Conservation (phyloP, 2,113 vertebrate species). For the Pontoporia blainvillei region DNA sequence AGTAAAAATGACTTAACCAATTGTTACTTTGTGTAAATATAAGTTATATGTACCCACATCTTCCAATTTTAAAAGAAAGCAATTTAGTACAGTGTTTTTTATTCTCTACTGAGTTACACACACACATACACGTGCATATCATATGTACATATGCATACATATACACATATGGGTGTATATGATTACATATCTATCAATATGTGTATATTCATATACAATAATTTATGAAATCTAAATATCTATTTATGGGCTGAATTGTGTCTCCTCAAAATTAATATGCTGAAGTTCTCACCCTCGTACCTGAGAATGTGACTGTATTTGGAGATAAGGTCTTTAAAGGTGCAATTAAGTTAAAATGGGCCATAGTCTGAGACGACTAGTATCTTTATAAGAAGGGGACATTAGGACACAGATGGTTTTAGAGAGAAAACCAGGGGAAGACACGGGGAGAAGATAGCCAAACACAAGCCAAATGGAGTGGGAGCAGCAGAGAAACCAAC, state of each 20-base stretch:
- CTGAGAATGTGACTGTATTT: neutral
- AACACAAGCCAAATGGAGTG: neutral
- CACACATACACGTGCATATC: neutral
- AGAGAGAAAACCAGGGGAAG: neutral
- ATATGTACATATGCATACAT: fast-evolving
- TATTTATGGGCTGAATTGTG: neutral
- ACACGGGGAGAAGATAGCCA: neutral
- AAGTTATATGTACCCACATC: neutral
- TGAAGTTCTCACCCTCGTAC: neutral
- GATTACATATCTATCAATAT: neutral
- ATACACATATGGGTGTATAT: neutral
- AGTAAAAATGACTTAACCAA: neutral
- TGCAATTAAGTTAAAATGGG: neutral
- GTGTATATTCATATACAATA: neutral
- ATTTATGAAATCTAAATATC: neutral
- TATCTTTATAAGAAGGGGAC: neutral
- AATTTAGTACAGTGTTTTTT: neutral
- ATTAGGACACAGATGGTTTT: neutral
- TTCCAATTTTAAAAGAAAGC: neutral
- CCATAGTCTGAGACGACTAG: neutral
- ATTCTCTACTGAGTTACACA: neutral
- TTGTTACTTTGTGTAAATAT: neutral
- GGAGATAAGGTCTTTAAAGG: neutral
- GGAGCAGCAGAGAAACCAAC: neutral
- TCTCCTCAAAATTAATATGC: neutral